Percentiles rank a stretch among this genome's conserved stretches.
Evolutionary conservation across 2,113 vertebrate species (phyloP).

Genomic region (Psilopogon haemacephalus): DNA sequence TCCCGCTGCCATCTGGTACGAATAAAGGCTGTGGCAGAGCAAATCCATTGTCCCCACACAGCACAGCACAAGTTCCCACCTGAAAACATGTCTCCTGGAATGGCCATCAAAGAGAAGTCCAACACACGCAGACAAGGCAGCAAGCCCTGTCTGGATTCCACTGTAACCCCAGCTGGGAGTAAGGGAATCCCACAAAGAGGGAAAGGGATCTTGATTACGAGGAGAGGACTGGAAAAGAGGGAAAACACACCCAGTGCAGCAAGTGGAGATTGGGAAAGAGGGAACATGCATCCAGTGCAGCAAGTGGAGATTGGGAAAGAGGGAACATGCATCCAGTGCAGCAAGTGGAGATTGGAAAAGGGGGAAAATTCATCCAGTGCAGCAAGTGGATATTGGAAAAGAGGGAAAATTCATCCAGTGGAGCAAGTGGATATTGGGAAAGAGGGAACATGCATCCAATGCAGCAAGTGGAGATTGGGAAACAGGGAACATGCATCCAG

Average conservation of each 20-base stretch:
- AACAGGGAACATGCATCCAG: neutral
- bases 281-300: neutral
- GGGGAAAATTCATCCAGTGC: neutral
- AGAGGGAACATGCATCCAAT: neutral
- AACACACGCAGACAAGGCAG: neutral
- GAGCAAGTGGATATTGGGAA: neutral
- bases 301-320: too few species aligned
- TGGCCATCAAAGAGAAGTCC: neutral
- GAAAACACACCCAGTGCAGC: neutral
- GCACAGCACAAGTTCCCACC: conserved; percentile 8
- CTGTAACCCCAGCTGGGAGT: neutral
- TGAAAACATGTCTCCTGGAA: conserved; percentile 2
- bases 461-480: too few species aligned
- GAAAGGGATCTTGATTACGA: neutral
- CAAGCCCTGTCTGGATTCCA: neutral
- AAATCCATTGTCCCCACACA: neutral
- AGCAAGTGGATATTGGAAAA: neutral
- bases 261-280: neutral
- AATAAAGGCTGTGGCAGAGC: neutral
- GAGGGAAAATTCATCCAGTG: neutral
- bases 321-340: neutral
- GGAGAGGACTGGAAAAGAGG: neutral
- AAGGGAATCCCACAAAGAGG: neutral
- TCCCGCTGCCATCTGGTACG: conserved; percentile 20
- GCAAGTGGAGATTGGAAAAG: neutral